Evolutionary conservation across 1,140 invertebrate genomes (phyloP).

Genomic region (Pachyrhynchus sulphureomaculatus): DNA sequence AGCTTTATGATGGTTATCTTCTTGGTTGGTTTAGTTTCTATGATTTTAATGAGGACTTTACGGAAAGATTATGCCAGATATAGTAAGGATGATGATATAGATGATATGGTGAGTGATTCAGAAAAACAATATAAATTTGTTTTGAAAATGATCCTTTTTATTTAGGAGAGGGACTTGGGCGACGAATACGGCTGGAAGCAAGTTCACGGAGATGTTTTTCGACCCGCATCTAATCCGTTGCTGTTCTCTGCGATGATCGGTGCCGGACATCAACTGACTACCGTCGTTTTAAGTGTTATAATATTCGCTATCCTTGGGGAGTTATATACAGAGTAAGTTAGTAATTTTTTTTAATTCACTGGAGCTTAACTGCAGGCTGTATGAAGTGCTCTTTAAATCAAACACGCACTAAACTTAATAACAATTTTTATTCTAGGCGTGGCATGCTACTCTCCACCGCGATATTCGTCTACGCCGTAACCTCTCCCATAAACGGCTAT

Average conservation of each 20-base stretch:
- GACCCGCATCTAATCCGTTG: slow-evolving; percentile 86
- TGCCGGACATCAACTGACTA: slow-evolving; percentile 91
- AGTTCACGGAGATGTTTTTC: slow-evolving; percentile 98
- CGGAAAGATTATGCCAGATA: slow-evolving; percentile 98
- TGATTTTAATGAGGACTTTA: slow-evolving; percentile 98
- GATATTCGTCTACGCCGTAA: slow-evolving; percentile 97
- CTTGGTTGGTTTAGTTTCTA: slow-evolving; percentile 96
- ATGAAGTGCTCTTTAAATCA: too few relatives aligned
- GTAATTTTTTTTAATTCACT: too few relatives aligned
- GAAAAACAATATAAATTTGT: background rate
- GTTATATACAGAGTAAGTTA: slow-evolving; percentile 90
- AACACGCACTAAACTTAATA: too few relatives aligned
- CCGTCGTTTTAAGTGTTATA: slow-evolving; percentile 91
- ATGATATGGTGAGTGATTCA: slow-evolving; percentile 80
- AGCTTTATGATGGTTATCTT: slow-evolving; percentile 99
- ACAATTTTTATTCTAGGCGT: slow-evolving; percentile 60
- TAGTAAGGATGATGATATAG: slow-evolving; percentile 96
- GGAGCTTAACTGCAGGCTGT: too few relatives aligned
- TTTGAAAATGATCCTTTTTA: background rate
- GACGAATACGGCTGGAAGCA: slow-evolving; percentile 99
- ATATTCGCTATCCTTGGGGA: slow-evolving; percentile 96
- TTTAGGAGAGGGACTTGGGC: slow-evolving; percentile 88
- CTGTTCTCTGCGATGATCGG: slow-evolving; percentile 95
- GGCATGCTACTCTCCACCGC: slow-evolving; percentile 94
- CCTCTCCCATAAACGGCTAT: slow-evolving; percentile 96